A percentile compares a stretch with the other conserved stretches of the same genome.
phyloP scores from a whole-genome alignment of 1,140 invertebrate species.

The Bombus cullumanus region DNA sequence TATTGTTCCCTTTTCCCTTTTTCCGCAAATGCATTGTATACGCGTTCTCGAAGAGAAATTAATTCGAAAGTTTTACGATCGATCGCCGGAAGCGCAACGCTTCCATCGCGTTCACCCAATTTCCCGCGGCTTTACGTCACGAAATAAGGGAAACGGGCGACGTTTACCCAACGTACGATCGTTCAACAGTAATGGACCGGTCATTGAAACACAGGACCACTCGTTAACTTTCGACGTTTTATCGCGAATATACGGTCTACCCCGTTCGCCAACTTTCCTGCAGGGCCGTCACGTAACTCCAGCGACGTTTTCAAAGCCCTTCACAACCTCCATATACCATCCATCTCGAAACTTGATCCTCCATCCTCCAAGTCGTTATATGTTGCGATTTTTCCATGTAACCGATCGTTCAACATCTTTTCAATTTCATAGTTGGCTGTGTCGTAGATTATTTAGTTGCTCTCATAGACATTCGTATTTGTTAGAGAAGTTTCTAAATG shows the following conservation, averaged over 20 bases:
- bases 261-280: background rate
- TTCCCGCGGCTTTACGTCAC: slow-evolving; percentile 10
- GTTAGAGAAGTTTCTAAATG: no score
- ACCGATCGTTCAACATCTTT: background rate
- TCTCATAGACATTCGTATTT: no score
- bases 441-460: background rate
- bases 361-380: background rate
- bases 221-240: slow-evolving; percentile 39
- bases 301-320: slow-evolving; percentile 6
- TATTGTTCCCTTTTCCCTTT: background rate
- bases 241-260: background rate
- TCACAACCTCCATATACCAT: background rate
- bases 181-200: slow-evolving; percentile 13
- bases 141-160: slow-evolving; percentile 23
- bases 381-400: background rate
- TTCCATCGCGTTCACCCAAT: background rate
- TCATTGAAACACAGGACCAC: background rate
- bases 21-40: background rate
- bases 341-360: background rate
- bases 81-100: background rate
- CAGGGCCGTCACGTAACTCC: slow-evolving; percentile 4
- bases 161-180: slow-evolving; percentile 13
- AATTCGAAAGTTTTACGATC: slow-evolving; percentile 33
- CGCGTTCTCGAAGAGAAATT: background rate
- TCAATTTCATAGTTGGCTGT: background rate